Conservation (phyloP, 2,113 vertebrate species). For the Mixornis gularis region DNA sequence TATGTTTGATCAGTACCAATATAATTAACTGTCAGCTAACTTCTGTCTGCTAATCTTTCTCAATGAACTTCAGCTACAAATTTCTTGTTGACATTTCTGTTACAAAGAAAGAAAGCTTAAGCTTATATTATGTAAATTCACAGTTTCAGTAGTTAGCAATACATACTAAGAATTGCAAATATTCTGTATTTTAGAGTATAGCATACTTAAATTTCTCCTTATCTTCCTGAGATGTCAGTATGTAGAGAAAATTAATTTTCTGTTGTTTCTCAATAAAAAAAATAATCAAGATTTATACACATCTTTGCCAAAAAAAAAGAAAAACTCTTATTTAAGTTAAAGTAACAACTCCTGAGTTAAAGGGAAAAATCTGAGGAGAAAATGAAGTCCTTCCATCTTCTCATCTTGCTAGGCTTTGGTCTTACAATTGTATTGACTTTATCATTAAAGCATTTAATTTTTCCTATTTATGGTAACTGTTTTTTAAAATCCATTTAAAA, state of each 20-base stretch:
- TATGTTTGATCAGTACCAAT: background rate
- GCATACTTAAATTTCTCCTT: background rate
- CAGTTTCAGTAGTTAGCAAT: background rate
- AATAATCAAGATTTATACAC: background rate
- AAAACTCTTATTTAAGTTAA: background rate
- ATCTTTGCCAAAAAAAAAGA: background rate
- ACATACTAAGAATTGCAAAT: background rate
- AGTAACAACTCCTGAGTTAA: background rate
- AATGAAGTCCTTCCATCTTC: background rate
- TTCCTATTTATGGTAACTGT: background rate
- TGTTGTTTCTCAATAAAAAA: background rate
- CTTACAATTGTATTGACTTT: background rate
- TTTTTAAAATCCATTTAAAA: background rate
- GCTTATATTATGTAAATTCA: background rate
- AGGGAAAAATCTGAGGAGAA: background rate
- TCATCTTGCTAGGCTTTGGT: background rate
- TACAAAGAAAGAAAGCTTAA: background rate
- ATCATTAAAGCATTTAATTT: background rate
- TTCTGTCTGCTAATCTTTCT: background rate
- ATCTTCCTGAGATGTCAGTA: background rate
- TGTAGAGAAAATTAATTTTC: background rate
- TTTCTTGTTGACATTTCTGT: background rate
- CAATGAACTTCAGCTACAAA: background rate
- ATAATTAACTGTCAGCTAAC: background rate
- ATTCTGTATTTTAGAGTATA: background rate